Evolutionary conservation across 2,797 vertebrate genomes (phyloP).

Genomic region (Sebastes minor): DNA sequence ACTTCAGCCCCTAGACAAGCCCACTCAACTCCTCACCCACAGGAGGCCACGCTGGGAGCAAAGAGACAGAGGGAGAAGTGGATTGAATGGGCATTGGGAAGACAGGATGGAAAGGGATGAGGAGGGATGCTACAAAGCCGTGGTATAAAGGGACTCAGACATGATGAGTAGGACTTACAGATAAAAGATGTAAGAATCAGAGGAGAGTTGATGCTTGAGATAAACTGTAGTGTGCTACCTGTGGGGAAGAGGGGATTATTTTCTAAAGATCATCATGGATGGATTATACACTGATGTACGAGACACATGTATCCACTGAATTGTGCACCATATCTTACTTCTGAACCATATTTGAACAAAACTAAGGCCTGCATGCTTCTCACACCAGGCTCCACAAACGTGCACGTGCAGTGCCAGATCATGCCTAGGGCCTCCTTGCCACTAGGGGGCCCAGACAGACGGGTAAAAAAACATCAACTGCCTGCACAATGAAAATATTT

Average conservation of each 20-base stretch:
- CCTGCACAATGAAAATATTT: too few relatives aligned
- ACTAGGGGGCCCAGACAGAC: too few relatives aligned
- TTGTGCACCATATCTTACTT: not conserved
- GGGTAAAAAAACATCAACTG: too few relatives aligned
- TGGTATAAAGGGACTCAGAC: conserved; percentile 38
- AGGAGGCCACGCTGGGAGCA: conserved; percentile 74
- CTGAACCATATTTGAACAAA: not conserved
- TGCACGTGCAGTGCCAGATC: too few relatives aligned
- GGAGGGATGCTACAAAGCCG: conserved; percentile 49
- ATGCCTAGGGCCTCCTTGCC: too few relatives aligned
- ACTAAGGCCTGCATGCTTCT: not conserved
- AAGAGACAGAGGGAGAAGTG: conserved; percentile 60
- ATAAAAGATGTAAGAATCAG: conserved; percentile 48
- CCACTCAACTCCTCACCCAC: conserved; percentile 73
- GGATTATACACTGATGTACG: conserved; percentile 5
- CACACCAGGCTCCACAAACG: not conserved
- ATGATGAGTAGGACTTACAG: conserved; percentile 40
- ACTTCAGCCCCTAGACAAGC: conserved; percentile 79
- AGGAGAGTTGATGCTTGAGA: conserved; percentile 19
- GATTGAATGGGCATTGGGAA: conserved; percentile 59
- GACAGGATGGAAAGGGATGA: conserved; percentile 55
- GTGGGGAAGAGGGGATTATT: conserved; percentile 8
- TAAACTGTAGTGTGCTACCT: conserved; percentile 4
- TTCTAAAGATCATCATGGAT: conserved; percentile 6
- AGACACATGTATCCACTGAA: not conserved